A percentile compares a stretch with the other conserved stretches of the same genome.
Conservation (phyloP, 2,888 invertebrate genomes). For the Lasioglossum zephyrum region DNA sequence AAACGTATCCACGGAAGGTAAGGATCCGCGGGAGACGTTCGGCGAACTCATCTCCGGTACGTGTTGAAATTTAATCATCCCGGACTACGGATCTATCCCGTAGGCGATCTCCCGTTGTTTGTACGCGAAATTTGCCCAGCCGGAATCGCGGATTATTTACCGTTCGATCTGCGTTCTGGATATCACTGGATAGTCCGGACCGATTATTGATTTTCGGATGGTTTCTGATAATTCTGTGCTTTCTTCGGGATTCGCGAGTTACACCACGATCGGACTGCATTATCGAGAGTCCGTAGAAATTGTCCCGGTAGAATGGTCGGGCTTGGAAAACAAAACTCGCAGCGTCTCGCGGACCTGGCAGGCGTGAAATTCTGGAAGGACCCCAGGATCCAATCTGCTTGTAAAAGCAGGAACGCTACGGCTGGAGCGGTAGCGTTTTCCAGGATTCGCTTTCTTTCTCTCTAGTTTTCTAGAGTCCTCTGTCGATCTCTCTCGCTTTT, state of each 20-base stretch:
- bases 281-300: constrained; percentile 26
- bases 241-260: constrained; percentile 1
- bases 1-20: constrained; percentile 7
- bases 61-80: constrained; percentile 59
- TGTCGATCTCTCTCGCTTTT: background rate
- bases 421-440: background rate
- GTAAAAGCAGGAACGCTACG: constrained; percentile 70
- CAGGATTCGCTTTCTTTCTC: background rate
- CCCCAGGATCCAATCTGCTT: constrained; percentile 70
- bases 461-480: background rate
- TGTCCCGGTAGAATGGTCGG: constrained; percentile 7
- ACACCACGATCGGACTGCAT: constrained; percentile 10
- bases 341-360: constrained; percentile 58
- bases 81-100: constrained; percentile 32
- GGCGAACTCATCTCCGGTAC: constrained; percentile 46
- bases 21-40: constrained; percentile 46
- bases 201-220: background rate
- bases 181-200: background rate
- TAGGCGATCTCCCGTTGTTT: constrained; percentile 35
- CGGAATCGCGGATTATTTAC: constrained; percentile 29
- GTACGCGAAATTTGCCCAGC: constrained; percentile 22
- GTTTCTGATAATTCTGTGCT: background rate
- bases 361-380: constrained; percentile 63
- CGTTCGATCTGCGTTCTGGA: constrained; percentile 14
- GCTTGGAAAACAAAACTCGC: constrained; percentile 50